Base-by-base conservation (phyloP, 2,888 invertebrate genomes). In the Melanophora roralis region DNA sequence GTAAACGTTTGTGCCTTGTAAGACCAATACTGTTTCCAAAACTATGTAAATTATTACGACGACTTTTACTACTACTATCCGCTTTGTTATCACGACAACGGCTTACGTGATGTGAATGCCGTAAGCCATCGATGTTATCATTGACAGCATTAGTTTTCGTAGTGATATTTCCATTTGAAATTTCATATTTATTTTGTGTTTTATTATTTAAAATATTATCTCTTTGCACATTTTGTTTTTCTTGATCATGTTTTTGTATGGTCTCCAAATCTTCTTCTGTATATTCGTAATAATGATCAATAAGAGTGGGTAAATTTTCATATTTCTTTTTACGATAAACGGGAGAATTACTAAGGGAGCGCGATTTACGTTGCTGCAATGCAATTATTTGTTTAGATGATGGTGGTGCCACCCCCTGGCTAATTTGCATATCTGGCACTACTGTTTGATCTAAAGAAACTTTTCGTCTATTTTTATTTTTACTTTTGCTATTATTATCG, bases 301-400 rank as follows among this genome's bases (percentile, higher is more conserved):
- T 75, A 2, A 87, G 82, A 51, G 83, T 83, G 34, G 86, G 86
- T 68, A 87, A 76, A 84, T 87, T 82, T 75, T 84, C 84, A 71
- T 83, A 86, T 75, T 87, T 85, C 80, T 86, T 88, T 81, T 88
- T 89, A 23, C 87, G 84, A 81, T 86, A 82, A 7, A 86, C 85
- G 23, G 89, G 89, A n/a, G 89, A 90, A 68, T 88, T 88, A 82
- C 88, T 89, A 16, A 89, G 84, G 21, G 89, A 89, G 49, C 89
- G 88, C 23, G 65, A 43, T 67, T 83, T 83, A 34, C 83, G 81
- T 21, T 79, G 78, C 19, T 81, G 81, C 16, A 82, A 34, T 12
- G 59, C 67, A n/a, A 75, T 77, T 8, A 80, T 72, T 57, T 76
- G 72, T 57, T 80, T 80, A 4, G 82, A 82, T 51, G 82, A 72